A percentile compares a stretch with the other conserved stretches of the same genome.
Conservation (phyloP, 2,113 vertebrate genomes). For the Electrona antarctica region DNA sequence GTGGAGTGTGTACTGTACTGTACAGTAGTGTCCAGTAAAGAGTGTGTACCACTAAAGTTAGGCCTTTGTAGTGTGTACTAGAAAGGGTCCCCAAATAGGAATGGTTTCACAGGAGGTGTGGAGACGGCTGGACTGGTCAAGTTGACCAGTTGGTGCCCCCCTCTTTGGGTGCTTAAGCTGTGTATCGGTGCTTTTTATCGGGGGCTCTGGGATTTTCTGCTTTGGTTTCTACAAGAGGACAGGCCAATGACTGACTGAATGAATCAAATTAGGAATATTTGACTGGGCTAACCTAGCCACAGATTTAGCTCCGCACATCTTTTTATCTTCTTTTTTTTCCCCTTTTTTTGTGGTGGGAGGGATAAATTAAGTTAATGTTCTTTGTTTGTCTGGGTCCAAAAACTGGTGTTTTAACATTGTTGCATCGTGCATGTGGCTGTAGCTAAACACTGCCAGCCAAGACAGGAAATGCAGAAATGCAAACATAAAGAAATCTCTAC, state of each 20-base stretch:
- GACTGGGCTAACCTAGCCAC: not conserved
- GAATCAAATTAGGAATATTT: conserved; percentile 45
- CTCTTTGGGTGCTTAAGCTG: conserved; percentile 54
- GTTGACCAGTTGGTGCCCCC: conserved; percentile 43
- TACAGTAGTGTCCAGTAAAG: too few species aligned
- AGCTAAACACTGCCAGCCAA: conserved; percentile 9
- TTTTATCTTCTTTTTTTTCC: conserved; percentile 36
- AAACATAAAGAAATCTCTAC: too few species aligned
- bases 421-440: not conserved
- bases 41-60: too few species aligned
- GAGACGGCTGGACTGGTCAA: conserved; percentile 42
- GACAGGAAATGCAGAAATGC: not conserved
- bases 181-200: conserved; percentile 58
- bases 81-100: conserved; percentile 41
- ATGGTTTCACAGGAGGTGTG: conserved; percentile 40
- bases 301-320: too few species aligned
- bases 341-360: too few species aligned
- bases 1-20: too few species aligned
- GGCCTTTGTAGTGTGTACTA: conserved; percentile 7
- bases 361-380: conserved; percentile 1
- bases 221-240: conserved; percentile 20
- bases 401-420: conserved; percentile 23
- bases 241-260: conserved; percentile 12
- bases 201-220: conserved; percentile 19
- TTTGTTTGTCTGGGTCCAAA: not conserved